Evolutionary conservation across 2,888 invertebrate species (phyloP).

Genomic region (Acanthosepion lycidas): DNA sequence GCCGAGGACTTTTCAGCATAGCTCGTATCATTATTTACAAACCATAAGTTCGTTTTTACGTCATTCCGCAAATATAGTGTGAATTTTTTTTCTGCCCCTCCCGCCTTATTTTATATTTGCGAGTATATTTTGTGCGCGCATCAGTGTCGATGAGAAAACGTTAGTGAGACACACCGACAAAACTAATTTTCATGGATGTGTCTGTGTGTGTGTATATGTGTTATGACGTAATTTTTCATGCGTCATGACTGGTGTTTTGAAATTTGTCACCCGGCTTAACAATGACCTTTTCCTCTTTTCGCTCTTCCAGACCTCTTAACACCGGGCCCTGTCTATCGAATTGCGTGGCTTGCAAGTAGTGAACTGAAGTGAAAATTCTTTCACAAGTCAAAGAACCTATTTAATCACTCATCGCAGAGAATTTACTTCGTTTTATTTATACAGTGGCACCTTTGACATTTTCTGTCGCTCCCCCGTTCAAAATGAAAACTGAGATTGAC

Average conservation of each 20-base stretch:
- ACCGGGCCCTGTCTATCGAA: not conserved
- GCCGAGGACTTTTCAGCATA: too few species aligned
- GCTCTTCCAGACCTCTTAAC: not conserved
- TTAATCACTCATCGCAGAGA: not conserved
- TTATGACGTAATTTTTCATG: slow-evolving; percentile 4
- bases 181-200: not conserved
- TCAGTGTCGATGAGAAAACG: too few species aligned
- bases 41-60: too few species aligned
- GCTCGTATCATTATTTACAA: too few species aligned
- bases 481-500: not conserved
- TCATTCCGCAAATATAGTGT: too few species aligned
- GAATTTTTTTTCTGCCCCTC: too few species aligned
- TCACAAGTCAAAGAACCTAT: not conserved
- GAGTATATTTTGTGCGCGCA: too few species aligned
- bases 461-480: not conserved
- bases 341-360: not conserved
- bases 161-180: too few species aligned
- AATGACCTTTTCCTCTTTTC: not conserved
- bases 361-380: not conserved
- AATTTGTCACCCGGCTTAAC: not conserved
- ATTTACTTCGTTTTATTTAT: not conserved
- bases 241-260: not conserved
- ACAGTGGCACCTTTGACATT: not conserved
- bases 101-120: too few species aligned
- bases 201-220: not conserved